A percentile compares a stretch with the other conserved stretches of the same genome.
These are phyloP conservation scores for Dolichomitus sp. DNA, from an alignment of 2,888 invertebrate species.

Conservation along the genomic window DNA sequence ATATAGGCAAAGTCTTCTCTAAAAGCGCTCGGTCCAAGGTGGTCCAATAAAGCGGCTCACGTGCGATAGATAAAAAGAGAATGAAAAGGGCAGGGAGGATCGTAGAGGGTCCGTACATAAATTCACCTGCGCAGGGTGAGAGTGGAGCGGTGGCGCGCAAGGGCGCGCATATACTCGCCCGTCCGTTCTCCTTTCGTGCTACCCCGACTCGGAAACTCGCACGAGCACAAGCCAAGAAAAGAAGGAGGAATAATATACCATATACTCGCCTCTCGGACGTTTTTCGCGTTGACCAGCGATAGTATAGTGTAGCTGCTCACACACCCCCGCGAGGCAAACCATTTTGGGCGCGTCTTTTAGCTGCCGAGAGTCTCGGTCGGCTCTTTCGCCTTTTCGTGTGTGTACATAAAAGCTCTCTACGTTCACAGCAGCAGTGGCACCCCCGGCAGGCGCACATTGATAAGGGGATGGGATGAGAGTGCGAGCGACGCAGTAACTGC, in stretches of 20 bases:
- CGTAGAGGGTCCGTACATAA: conserved; percentile 17
- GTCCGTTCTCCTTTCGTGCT: background rate
- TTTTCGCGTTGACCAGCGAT: conserved; percentile 63
- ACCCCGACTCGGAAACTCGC: conserved; percentile 33
- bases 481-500: conserved; percentile 24
- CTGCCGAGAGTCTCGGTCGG: conserved; percentile 69
- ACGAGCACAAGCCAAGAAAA: conserved; percentile 50
- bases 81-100: conserved; percentile 4
- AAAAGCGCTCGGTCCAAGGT: conserved; percentile 18
- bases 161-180: conserved; percentile 36
- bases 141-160: conserved; percentile 21
- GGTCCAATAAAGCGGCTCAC: conserved; percentile 30
- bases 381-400: conserved; percentile 45
- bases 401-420: conserved; percentile 55
- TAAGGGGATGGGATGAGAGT: conserved; percentile 58
- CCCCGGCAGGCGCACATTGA: conserved; percentile 58
- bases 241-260: conserved; percentile 53
- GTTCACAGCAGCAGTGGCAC: conserved; percentile 41
- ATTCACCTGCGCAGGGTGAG: conserved; percentile 54
- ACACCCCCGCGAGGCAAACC: conserved; percentile 74
- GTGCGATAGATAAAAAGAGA: conserved; percentile 34
- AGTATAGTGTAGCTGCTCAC: background rate
- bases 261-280: conserved; percentile 57
- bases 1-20: background rate
- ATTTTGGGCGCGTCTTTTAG: conserved; percentile 83